Percentiles rank a stretch among this genome's conserved stretches.
Evolutionary conservation across 2,888 invertebrate species (phyloP).

Genomic region (Pyrrhopygopsis socrates): DNA sequence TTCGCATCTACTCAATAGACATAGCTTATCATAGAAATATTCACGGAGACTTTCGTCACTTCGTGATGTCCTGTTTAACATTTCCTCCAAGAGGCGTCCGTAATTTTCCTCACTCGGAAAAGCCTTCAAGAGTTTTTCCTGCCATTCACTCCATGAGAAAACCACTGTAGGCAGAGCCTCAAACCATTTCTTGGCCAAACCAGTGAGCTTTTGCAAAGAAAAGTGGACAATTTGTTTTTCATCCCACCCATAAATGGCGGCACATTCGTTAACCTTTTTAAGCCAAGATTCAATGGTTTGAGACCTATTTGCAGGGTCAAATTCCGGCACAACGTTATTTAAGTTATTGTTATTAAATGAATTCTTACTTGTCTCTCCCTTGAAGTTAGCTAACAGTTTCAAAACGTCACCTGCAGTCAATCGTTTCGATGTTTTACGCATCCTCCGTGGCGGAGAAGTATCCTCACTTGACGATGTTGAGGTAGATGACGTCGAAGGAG

Average conservation of each 20-base stretch:
- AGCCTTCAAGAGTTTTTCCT: background rate
- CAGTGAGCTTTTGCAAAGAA: slow-evolving; percentile 14
- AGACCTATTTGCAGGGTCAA: background rate
- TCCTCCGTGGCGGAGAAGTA: background rate
- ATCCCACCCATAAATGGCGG: slow-evolving; percentile 13
- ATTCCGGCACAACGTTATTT: background rate
- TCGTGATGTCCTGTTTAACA: background rate
- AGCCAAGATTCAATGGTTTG: background rate
- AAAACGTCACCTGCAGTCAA: background rate
- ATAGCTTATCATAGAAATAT: slow-evolving; percentile 32
- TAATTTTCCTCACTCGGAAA: slow-evolving; percentile 28
- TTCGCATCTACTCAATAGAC: slow-evolving; percentile 8
- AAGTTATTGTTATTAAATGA: background rate
- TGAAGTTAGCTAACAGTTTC: background rate
- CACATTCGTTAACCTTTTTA: background rate
- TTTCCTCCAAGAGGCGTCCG: slow-evolving; percentile 14
- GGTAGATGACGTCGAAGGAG: slow-evolving; percentile 12
- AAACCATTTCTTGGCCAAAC: slow-evolving; percentile 27
- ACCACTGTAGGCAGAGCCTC: slow-evolving; percentile 17
- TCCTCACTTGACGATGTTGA: background rate
- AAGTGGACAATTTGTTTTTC: slow-evolving; percentile 22
- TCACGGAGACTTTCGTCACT: background rate
- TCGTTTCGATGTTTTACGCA: background rate
- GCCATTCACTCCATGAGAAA: slow-evolving; percentile 30
- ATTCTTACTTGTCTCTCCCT: background rate